A percentile compares a stretch with the other conserved stretches of the same genome.
Evolutionary conservation across 1,140 invertebrate species (phyloP).

Genomic region (Anthonomus grandis): DNA sequence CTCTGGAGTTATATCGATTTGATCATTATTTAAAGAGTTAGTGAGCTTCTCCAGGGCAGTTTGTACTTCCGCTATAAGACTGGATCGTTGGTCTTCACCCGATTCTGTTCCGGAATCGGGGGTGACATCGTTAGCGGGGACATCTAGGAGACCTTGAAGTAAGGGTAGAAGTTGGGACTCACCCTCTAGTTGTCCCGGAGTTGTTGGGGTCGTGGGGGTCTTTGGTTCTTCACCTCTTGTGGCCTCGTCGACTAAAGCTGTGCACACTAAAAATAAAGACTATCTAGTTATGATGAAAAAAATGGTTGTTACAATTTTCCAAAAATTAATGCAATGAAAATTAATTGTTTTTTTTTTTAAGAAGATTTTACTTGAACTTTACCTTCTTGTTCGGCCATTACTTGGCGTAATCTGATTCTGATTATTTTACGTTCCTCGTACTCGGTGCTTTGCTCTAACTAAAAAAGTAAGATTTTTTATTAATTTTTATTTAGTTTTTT

Average conservation of each 20-base stretch:
- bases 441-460: slow-evolving; percentile 80
- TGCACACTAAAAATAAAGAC: slow-evolving; percentile 51
- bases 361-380: too few species aligned
- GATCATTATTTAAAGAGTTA: slow-evolving; percentile 61
- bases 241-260: slow-evolving; percentile 57
- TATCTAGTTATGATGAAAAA: not conserved
- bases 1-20: slow-evolving; percentile 52
- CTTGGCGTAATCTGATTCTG: slow-evolving; percentile 68
- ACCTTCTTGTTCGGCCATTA: slow-evolving; percentile 79
- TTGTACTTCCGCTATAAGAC: slow-evolving; percentile 74
- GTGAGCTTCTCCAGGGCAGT: slow-evolving; percentile 70
- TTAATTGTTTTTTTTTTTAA: too few species aligned
- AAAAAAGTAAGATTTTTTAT: too few species aligned
- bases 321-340: too few species aligned
- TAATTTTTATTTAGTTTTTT: too few species aligned
- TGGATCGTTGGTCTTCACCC: slow-evolving; percentile 59
- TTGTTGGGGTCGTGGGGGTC: slow-evolving; percentile 47
- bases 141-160: slow-evolving; percentile 51
- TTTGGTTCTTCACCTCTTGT: slow-evolving; percentile 43
- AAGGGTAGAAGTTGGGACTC: slow-evolving; percentile 60
- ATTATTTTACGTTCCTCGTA: slow-evolving; percentile 83
- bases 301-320: too few species aligned
- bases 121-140: slow-evolving; percentile 41
- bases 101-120: slow-evolving; percentile 65
- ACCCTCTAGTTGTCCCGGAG: slow-evolving; percentile 48